A percentile compares a stretch with the other conserved stretches of the same genome.
Conservation (phyloP, 2,888 invertebrate genomes). For the Nymphalis polychloros region DNA sequence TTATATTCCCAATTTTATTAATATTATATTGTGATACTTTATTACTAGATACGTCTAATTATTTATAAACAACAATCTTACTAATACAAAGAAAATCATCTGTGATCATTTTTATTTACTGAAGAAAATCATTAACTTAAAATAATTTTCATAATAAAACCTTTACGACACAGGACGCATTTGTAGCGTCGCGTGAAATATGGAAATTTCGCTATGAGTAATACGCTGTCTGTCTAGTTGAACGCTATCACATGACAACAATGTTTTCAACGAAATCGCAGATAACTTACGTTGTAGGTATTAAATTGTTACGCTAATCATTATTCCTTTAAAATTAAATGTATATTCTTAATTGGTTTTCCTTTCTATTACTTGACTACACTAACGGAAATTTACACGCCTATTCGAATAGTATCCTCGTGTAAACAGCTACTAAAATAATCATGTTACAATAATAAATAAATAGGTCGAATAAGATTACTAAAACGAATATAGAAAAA, state of each 20-base stretch:
- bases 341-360: not conserved
- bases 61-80: no score
- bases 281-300: slow-evolving; percentile 10
- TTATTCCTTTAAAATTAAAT: not conserved
- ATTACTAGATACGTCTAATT: no score
- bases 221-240: slow-evolving; percentile 52
- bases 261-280: slow-evolving; percentile 17
- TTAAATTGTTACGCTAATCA: slow-evolving; percentile 6
- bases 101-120: no score
- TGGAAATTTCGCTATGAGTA: slow-evolving; percentile 56
- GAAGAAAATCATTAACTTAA: slow-evolving; percentile 16
- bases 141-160: slow-evolving; percentile 44
- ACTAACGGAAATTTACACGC: no score
- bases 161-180: slow-evolving; percentile 46
- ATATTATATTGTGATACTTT: no score
- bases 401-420: no score
- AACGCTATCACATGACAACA: slow-evolving; percentile 60
- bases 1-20: no score
- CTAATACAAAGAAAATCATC: no score
- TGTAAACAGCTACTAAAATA: no score
- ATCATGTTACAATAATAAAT: no score
- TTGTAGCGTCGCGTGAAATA: slow-evolving; percentile 47
- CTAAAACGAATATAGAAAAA: no score
- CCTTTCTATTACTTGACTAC: not conserved
- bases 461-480: no score